phyloP scores from a whole-genome alignment of 2,113 vertebrate species.

The Nothocercus julius region DNA sequence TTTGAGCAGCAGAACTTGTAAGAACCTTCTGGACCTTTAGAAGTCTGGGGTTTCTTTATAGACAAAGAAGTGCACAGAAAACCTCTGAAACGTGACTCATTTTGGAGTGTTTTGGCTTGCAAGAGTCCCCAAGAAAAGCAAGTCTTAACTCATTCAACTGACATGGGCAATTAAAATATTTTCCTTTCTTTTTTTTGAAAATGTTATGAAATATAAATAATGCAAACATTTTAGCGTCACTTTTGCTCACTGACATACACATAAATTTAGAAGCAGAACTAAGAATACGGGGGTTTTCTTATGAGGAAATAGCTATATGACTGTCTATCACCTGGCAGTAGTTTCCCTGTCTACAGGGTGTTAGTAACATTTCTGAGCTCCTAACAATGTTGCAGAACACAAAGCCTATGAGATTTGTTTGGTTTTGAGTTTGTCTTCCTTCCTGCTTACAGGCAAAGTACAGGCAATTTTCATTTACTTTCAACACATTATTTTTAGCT shows the following conservation, averaged over 20 bases:
- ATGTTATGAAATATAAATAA: neutral
- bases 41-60: neutral
- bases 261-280: neutral
- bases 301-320: neutral
- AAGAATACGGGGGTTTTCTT: neutral
- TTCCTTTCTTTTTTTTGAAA: neutral
- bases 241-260: neutral
- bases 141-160: neutral
- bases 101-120: neutral
- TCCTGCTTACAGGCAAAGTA: neutral
- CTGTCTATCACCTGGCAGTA: neutral
- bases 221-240: neutral
- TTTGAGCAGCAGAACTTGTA: neutral
- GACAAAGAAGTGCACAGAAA: neutral
- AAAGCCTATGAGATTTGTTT: neutral
- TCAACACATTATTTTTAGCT: accelerated
- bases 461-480: neutral
- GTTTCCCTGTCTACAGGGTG: neutral
- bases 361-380: neutral
- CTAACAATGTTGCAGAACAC: neutral
- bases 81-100: neutral
- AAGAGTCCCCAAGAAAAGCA: neutral
- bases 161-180: neutral
- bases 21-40: neutral
- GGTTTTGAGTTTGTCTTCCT: neutral